A percentile compares a stretch with the other conserved stretches of the same genome.
phyloP scores from a whole-genome alignment of 2,888 invertebrate species.

The Polydrusus pterygomalis region DNA sequence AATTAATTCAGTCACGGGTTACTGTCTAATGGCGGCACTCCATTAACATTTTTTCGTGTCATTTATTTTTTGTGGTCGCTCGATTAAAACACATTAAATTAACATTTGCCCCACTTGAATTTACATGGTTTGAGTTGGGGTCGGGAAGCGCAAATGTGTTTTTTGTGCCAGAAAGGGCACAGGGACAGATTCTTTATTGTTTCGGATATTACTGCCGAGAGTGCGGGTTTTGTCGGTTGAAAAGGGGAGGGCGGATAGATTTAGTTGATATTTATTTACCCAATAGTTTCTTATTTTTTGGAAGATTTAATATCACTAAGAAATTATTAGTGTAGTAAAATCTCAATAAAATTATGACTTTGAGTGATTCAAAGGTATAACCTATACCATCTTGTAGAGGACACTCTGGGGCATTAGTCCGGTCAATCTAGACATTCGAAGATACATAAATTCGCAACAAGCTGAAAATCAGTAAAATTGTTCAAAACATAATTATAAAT shows the following conservation, averaged over 20 bases:
- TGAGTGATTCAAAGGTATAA: no score
- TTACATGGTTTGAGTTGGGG: constrained; percentile 42
- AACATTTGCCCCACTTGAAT: constrained; percentile 53
- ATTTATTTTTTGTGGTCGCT: constrained; percentile 64
- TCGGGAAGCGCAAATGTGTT: constrained; percentile 25
- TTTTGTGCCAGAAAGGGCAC: constrained; percentile 32
- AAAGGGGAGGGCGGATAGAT: constrained; percentile 2
- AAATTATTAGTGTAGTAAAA: no score
- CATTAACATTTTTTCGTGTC: constrained; percentile 69
- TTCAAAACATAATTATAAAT: no score
- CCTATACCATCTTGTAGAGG: no score
- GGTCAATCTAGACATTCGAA: no score
- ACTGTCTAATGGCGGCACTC: constrained; percentile 64
- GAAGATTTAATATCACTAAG: not conserved
- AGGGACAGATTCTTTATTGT: constrained; percentile 37
- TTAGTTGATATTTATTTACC: constrained; percentile 16
- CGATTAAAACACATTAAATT: constrained; percentile 57
- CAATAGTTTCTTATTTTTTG: constrained; percentile 8
- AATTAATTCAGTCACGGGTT: constrained; percentile 64
- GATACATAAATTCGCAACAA: no score
- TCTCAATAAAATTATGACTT: no score
- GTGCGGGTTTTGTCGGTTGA: constrained; percentile 3
- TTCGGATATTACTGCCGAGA: constrained; percentile 17
- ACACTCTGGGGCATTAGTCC: no score
- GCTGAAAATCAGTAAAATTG: no score